Evolutionary conservation across 2,888 invertebrate species (phyloP), one percentile per base, ranked within the genome.

Genomic region (Pterostichus madidus): DNA sequence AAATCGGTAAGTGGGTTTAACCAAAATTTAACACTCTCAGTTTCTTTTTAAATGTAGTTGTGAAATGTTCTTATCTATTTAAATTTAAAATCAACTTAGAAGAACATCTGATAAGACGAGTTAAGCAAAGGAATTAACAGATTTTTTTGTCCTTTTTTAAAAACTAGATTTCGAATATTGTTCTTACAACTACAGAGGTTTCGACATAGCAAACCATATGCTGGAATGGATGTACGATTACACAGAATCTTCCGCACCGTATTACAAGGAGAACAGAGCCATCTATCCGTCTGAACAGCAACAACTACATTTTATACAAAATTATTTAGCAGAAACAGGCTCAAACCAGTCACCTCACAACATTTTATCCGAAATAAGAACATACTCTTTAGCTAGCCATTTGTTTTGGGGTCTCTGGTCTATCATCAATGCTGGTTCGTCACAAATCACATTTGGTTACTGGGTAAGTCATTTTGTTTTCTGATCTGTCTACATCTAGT

Each of bases 321-420:
- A 93, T 81, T 95, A 95, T 86, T 91, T 94, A 77, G 84, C 87
- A 8, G 89, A 88, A 83, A 86, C 85, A 7, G 88, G 88, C 10
- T 88, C 87, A 3, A 86, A 86, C 82, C 89, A 90, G 80, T 87
- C 86, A 83, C 87, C 89, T 2, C 85, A 87, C 46, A 87, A 87
- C 56, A 83, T 90, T 1, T 79, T 90, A 64, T 85, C 91, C 32
- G 99, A 99, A 90, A 94, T 98, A 44, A 93, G 94, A 84, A 92
- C 95, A 0, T 99, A 97, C 88, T 94, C 95, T 0, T 91, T 98
- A 84, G 96, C 95, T 32, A 96, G 97, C 68, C 97, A 99, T 89
- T 93, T 99, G 83, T 95, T 99, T 88, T 99, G 99, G 99, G 93
- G 94, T 0, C 91, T 99, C 0, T 99, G 99, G 99, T 94, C 95